Evolutionary conservation across 2,113 vertebrate species (phyloP), one percentile per base, ranked within the genome.

Genomic region (Stigmatopora nigra): DNA sequence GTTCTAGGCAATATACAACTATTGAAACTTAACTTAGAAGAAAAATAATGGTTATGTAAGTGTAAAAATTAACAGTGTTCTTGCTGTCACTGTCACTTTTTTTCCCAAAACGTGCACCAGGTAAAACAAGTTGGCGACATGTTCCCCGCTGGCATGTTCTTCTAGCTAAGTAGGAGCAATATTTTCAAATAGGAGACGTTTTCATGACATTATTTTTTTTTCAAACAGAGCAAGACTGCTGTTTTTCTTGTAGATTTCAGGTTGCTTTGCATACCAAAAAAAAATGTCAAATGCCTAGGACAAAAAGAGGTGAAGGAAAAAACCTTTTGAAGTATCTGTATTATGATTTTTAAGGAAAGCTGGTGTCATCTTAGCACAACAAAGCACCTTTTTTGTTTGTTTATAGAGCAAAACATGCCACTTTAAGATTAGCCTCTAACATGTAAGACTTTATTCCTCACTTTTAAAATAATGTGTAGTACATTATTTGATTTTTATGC

Each of bases 121-220:
- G 12, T 15, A 31, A 56, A 56, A 56, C 22, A 20, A 31, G 25
- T 31, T 56, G 25, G 22, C 22, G 61, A 71, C 74, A 63, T 19
- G 0, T 19, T 36, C 62, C 73, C 62, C 0, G 13, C 77, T 69
- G 71, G 7, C 63, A 61, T 31, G 45, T 66, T 61, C 19, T 19
- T 61, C 66, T 65, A 35, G 47, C 77, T 71, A 73, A 70, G 78
- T 71, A 77, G 69, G 47, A 1, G 48, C 58, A 60, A 60, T 60
- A n/a, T 45, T 61, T 61, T 61, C 59, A 45, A 45, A 14, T 13
- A 3, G 11, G 36, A 44, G n/a, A 61, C n/a, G 6, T 45, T 61
- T 61, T 13, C 5, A 45, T 12, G 13, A 14, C 17, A 6, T n/a
- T n/a, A 45, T 19, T 22, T 4, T 6, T 59, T 57, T 16, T 57